These are phyloP conservation scores for Ridgeia piscesae DNA, from an alignment of 1,140 invertebrate genomes.

Conservation along the genomic window DNA sequence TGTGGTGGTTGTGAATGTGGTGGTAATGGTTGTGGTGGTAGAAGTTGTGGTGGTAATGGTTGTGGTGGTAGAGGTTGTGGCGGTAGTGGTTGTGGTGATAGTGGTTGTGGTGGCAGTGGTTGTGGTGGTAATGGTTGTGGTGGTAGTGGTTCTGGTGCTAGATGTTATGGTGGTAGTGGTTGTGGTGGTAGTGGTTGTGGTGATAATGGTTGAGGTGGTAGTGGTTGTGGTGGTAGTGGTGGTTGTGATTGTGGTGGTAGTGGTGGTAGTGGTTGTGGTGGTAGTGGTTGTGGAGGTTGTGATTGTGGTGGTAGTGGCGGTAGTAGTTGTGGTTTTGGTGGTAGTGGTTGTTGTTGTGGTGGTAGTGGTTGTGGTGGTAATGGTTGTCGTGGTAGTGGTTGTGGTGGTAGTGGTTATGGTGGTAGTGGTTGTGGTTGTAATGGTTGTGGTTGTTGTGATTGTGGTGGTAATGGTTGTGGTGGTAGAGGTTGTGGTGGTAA, in stretches of 20 bases:
- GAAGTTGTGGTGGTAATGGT: no score
- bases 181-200: not conserved
- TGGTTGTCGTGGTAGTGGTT: no score
- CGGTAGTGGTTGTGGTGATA: no score
- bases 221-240: not conserved
- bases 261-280: not conserved
- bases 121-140: not conserved
- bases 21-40: no score
- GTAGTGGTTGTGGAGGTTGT: no score
- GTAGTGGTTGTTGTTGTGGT: not conserved
- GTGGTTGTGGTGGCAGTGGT: not conserved
- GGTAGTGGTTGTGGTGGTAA: no score
- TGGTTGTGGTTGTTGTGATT: not conserved
- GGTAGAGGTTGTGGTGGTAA: no score
- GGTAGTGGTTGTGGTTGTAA: not conserved
- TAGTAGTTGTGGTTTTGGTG: not conserved
- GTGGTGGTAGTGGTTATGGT: not conserved
- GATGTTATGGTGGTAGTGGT: no score
- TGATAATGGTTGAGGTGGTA: no score
- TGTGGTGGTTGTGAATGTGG: not conserved
- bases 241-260: not conserved
- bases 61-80: not conserved
- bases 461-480: not conserved
- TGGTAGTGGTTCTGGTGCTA: no score
- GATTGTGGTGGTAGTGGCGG: not conserved